Evolutionary conservation across 2,888 invertebrate genomes (phyloP), one percentile per base, ranked within the genome.

Genomic region (Ferrisia virgata): DNA sequence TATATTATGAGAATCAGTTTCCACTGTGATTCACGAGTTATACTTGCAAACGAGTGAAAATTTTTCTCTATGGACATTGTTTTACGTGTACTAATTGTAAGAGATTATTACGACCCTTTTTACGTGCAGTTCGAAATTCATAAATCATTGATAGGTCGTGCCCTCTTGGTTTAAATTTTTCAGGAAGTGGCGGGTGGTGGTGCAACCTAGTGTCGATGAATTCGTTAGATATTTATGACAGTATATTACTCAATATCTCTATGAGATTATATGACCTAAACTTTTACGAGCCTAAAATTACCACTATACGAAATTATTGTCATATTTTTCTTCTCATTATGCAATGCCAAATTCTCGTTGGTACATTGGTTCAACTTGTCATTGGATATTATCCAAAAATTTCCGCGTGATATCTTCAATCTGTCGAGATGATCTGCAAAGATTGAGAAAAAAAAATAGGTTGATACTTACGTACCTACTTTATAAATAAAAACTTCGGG

Each of bases 381-480:
- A 76, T 76, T 76, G 72, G 72, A 76, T 15, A 76, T 76, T 76
- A 36, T 76, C 72, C 72, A 76, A 76, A 36, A 76, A 1, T 76
- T 76, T 76, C 36, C 72, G 36, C 64, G n/a, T n/a, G 64, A 64
- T 64, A 64, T 13, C 28, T 28, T 64, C 64, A 28, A 25, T 28
- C 13, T 2, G 18, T 64, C 28, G 31, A 13, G 28, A 64, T 64
- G 15, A 64, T 28, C 28, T 1, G 64, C 2, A 11, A 39, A 58
- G 13, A 64, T 64, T 13, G 18, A 28, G 3, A 28, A 11, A 11
- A 28, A 31, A 43, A 64, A 64, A 64, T 64, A 64, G 64, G 64
- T 64, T 64, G 64, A 64, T 25, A 64, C 58, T 25, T 8, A 11
- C 22, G 53, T n/a, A n/a, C n/a, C n/a, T n/a, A n/a, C n/a, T n/a